Conservation (phyloP, 2,888 invertebrate genomes). For the Spialia ferax region DNA sequence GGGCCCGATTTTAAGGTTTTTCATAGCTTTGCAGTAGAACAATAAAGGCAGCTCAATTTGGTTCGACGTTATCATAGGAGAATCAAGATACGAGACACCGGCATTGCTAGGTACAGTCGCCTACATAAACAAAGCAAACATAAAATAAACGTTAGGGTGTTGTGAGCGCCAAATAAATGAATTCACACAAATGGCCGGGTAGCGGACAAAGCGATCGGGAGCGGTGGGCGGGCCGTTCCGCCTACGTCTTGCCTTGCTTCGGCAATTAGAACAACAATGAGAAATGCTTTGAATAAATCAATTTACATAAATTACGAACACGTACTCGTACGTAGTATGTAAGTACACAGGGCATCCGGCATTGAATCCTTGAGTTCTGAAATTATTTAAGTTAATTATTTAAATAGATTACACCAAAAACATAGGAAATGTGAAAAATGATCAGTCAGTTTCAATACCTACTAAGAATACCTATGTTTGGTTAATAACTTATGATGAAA, state of each 20-base stretch:
- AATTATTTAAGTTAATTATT: no score
- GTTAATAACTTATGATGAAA: no score
- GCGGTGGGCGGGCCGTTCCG: conserved; percentile 75
- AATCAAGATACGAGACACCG: neutral
- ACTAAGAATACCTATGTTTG: no score
- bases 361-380: conserved; percentile 3
- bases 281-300: conserved; percentile 68
- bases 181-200: conserved; percentile 62
- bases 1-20: no score
- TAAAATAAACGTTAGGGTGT: conserved; percentile 71
- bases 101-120: conserved; percentile 55
- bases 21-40: no score
- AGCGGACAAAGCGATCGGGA: conserved; percentile 65
- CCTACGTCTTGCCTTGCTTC: conserved; percentile 65
- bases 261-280: conserved; percentile 74
- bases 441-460: no score
- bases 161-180: conserved; percentile 63
- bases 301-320: conserved; percentile 63
- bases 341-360: conserved; percentile 23
- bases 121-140: conserved; percentile 70
- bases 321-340: no score
- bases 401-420: no score
- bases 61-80: no score
- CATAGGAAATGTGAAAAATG: no score
- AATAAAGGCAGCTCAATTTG: no score